Evolutionary conservation across 2,113 vertebrate genomes (phyloP), one percentile per base, ranked within the genome.

Genomic region (Eudyptes chrysolophus): DNA sequence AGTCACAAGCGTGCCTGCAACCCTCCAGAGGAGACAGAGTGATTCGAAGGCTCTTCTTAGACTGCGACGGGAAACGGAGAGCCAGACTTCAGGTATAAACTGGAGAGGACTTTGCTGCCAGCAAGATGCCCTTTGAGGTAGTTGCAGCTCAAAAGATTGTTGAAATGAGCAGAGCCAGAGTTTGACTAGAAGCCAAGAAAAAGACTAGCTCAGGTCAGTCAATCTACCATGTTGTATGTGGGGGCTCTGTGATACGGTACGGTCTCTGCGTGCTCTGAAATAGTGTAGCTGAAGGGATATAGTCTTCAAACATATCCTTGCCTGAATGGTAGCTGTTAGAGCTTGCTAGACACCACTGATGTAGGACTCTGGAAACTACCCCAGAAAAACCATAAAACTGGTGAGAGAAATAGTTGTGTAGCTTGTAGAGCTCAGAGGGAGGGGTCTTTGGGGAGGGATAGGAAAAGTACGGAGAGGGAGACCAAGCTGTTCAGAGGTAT

Each of bases 91-190:
- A 79, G 65, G 90, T 75, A 57, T 81, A 83, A 87, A 87, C 74
- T 65, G 78, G 62, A 85, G 84, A 95, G 70, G 70, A 60, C 66
- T 96, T 89, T 87, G 77, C 84, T 95, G 89, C 84, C 93, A 94
- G 89, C 1, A 24, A 76, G 74, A 19, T 0, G 0, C 64, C 81
- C 87, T 97, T 97, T 96, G 92, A 97, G 94, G 78, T 26, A 80
- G 61, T 0, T 85, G 84, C 87, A 92, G 61, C 92, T 93, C 92
- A 94, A 92, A 95, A 60, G 70, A n/a, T 17, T 6, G 36, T 16
- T 69, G 89, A 82, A 94, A 91, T 68, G 65, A 92, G 84, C 61
- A 92, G 82, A 93, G 40, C 16, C 36, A 49, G 81, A 24, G 44
- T 83, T 92, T 95, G 84, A 92, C 74, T 83, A 25, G 69, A 89